Conservation (phyloP, 2,797 vertebrate species). For the Prunella strophiata region DNA sequence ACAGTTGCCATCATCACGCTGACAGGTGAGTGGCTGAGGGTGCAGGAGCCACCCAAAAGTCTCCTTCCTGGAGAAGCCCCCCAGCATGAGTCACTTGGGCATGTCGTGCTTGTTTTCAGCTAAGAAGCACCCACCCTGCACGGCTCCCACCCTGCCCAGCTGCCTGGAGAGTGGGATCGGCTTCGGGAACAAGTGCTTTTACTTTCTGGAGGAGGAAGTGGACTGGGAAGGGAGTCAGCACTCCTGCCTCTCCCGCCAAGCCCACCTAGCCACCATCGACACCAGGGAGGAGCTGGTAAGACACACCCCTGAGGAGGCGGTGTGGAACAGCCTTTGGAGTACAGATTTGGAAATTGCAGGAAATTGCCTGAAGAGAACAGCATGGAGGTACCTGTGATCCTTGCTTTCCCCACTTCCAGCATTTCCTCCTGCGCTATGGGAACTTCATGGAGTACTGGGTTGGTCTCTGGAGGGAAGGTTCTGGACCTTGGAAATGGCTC, state of each 20-base stretch:
- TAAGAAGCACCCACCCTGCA: not conserved
- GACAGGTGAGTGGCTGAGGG: not conserved
- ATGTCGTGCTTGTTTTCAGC: not conserved
- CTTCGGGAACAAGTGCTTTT: not conserved
- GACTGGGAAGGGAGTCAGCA: not conserved
- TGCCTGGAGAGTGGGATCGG: not conserved
- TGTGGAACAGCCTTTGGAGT: not conserved
- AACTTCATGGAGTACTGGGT: not conserved
- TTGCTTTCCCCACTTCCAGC: not conserved
- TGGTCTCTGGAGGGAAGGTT: not conserved
- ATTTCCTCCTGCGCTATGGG: not conserved
- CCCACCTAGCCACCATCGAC: not conserved
- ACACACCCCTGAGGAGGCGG: fast-evolving
- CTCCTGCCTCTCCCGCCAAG: not conserved
- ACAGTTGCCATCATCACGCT: not conserved
- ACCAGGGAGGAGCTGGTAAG: not conserved
- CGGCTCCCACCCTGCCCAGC: not conserved
- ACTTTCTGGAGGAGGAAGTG: not conserved
- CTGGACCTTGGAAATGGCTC: not conserved
- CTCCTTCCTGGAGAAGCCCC: not conserved
- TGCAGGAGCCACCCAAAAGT: not conserved
- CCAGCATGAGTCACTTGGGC: not conserved
- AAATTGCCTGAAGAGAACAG: not conserved
- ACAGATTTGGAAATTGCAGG: not conserved
- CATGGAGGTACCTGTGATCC: not conserved